Percentiles rank a stretch among this genome's conserved stretches.
phyloP scores from a whole-genome alignment of 2,888 invertebrate species.

The Nemotelus pantherinus region DNA sequence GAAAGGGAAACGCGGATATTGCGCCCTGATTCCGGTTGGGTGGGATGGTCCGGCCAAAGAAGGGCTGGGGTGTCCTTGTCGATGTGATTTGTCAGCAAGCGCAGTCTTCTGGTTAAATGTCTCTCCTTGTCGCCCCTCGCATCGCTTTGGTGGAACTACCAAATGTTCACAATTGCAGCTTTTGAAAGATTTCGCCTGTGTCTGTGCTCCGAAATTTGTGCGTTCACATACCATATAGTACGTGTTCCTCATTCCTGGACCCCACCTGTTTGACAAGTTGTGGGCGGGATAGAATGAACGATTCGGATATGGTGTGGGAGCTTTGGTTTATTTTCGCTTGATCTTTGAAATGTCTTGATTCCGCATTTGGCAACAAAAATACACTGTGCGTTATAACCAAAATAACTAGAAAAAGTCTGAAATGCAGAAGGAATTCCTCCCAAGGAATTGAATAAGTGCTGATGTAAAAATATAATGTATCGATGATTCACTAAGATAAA shows the following conservation, averaged over 20 bases:
- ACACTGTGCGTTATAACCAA: too few species aligned
- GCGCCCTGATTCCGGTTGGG: constrained; percentile 7
- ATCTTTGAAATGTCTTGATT: neutral
- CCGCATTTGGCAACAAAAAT: too few species aligned
- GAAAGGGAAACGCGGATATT: constrained; percentile 31
- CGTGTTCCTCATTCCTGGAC: neutral
- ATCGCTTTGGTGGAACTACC: constrained; percentile 14
- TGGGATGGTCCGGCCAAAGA: constrained; percentile 1
- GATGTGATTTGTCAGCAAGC: constrained; percentile 37
- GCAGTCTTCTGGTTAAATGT: neutral
- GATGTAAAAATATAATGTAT: too few species aligned
- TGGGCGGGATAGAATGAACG: constrained; percentile 2
- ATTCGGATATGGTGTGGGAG: neutral
- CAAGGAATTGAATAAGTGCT: too few species aligned
- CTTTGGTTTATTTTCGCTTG: neutral
- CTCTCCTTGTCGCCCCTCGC: constrained; percentile 23
- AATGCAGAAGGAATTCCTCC: too few species aligned
- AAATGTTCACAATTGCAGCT: neutral
- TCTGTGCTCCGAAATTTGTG: constrained; percentile 11
- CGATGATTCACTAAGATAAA: too few species aligned
- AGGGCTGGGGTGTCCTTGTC: constrained; percentile 30
- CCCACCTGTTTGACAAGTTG: constrained; percentile 29
- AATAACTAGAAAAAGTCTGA: too few species aligned
- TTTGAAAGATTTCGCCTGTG: neutral
- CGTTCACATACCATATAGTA: neutral